Evolutionary conservation across 2,888 invertebrate genomes (phyloP).

Genomic region (Hypsopygia costalis): DNA sequence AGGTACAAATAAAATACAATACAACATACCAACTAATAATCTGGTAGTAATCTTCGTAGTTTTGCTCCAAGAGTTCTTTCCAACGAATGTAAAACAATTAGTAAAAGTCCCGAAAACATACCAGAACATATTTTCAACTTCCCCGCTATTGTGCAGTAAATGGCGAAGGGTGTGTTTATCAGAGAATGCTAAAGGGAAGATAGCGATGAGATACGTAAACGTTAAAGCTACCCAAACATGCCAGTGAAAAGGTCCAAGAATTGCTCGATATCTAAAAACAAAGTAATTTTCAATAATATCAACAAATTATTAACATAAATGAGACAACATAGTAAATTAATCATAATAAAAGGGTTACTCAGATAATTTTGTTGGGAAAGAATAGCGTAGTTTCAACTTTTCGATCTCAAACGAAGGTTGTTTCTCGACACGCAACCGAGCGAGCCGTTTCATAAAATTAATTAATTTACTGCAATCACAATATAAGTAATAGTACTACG

Average conservation of each 20-base stretch:
- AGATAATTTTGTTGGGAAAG: no score
- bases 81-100: conserved; percentile 87
- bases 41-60: conserved; percentile 85
- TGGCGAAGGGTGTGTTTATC: conserved; percentile 85
- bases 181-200: conserved; percentile 87
- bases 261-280: conserved; percentile 86
- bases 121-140: conserved; percentile 93
- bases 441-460: no score
- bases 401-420: no score
- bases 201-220: conserved; percentile 85
- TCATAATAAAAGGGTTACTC: no score
- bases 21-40: conserved; percentile 85
- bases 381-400: no score
- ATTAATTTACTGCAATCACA: no score
- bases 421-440: no score
- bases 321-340: no score
- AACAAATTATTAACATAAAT: no score
- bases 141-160: conserved; percentile 84
- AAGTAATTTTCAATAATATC: no score
- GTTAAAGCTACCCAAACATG: conserved; percentile 89
- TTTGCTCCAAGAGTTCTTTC: conserved; percentile 86
- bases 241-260: conserved; percentile 91
- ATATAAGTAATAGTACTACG: no score
- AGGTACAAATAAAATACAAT: no score
- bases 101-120: conserved; percentile 93